Percentiles rank a stretch among this genome's conserved stretches.
These are phyloP conservation scores for Etia nguti DNA, from an alignment of 2,113 vertebrate species.

Conservation along the genomic window DNA sequence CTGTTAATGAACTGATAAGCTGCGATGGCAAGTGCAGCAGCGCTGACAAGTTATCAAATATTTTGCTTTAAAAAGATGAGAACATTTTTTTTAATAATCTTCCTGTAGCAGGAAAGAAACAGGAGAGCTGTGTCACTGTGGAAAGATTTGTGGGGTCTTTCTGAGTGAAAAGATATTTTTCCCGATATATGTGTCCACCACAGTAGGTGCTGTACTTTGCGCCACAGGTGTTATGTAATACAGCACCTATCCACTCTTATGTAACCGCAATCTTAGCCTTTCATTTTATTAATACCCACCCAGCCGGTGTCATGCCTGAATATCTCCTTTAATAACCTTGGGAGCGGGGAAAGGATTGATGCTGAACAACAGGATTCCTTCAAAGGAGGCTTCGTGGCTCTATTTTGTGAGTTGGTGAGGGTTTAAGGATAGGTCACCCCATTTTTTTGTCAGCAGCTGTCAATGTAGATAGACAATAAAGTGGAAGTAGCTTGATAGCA, in stretches of 20 bases:
- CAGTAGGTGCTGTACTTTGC: slow-evolving; percentile 23
- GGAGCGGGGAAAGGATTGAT: background rate
- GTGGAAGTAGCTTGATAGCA: background rate
- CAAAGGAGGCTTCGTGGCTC: background rate
- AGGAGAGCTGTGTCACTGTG: background rate
- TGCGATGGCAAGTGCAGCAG: background rate
- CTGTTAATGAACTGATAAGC: background rate
- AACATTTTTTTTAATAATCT: background rate
- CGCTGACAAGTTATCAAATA: background rate
- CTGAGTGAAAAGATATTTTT: background rate
- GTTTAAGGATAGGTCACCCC: background rate
- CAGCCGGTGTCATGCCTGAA: background rate
- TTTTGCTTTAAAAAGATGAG: background rate
- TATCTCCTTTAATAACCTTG: slow-evolving; percentile 10
- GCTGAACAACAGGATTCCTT: background rate
- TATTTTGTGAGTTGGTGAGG: background rate
- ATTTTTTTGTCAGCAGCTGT: background rate
- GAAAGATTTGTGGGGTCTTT: background rate
- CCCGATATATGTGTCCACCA: background rate
- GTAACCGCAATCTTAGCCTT: slow-evolving; percentile 22
- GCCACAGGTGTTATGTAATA: slow-evolving; percentile 40
- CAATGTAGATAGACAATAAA: background rate
- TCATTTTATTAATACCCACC: slow-evolving; percentile 15
- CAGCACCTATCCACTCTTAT: slow-evolving; percentile 27
- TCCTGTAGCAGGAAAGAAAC: background rate